Conservation (phyloP, 2,113 vertebrate genomes). For the Patagioenas fasciata region DNA sequence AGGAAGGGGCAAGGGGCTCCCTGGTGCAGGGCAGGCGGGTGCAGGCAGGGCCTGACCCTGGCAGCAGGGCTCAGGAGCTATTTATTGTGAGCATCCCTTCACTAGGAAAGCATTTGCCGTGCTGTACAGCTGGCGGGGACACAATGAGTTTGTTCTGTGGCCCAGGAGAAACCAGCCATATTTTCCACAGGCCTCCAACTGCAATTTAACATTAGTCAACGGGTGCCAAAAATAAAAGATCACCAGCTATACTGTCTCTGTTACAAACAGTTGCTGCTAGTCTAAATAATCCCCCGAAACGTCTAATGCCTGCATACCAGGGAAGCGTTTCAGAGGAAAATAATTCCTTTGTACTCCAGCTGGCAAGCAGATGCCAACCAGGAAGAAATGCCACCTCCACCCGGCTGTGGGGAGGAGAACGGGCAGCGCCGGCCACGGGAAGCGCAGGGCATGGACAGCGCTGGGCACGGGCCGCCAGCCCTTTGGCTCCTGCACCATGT, state of each 20-base stretch:
- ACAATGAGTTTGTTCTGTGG: slow-evolving; percentile 32
- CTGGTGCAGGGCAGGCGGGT: rapidly evolving
- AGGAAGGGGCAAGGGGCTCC: neutral
- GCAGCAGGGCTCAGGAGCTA: neutral
- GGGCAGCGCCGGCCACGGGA: rapidly evolving
- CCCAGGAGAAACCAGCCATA: neutral
- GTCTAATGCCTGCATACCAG: slow-evolving; percentile 5
- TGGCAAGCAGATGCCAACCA: slow-evolving; percentile 38
- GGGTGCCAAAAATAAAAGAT: slow-evolving; percentile 54
- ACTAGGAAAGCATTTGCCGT: slow-evolving; percentile 39
- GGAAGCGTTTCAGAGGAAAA: slow-evolving; percentile 33
- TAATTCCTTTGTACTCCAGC: slow-evolving; percentile 59
- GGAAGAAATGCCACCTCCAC: slow-evolving; percentile 10
- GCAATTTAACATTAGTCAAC: slow-evolving; percentile 33
- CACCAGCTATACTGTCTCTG: slow-evolving; percentile 27
- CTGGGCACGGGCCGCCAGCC: neutral
- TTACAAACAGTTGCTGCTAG: slow-evolving; percentile 62
- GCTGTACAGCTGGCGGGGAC: neutral
- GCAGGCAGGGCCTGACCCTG: neutral
- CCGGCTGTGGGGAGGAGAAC: neutral
- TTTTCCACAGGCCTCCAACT: slow-evolving; percentile 49
- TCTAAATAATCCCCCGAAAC: slow-evolving; percentile 58
- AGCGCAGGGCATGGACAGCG: rapidly evolving
- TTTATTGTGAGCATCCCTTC: slow-evolving; percentile 50
- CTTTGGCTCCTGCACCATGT: rapidly evolving